Conservation (phyloP, 2,888 invertebrate species). For the Drosophila anomalata region DNA sequence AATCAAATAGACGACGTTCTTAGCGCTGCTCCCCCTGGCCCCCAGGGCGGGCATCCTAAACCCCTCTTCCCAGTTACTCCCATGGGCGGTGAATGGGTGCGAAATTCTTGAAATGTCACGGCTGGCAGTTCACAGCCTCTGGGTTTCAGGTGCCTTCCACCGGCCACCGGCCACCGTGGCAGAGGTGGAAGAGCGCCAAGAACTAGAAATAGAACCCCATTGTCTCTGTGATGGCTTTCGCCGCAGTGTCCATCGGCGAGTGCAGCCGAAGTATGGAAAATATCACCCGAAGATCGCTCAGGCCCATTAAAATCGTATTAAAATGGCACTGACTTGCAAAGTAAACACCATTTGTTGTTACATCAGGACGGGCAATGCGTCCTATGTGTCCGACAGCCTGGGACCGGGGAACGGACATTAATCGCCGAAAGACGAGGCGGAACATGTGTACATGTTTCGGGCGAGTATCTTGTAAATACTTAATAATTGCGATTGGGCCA, state of each 20-base stretch:
- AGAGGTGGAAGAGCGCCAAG: conserved; percentile 18
- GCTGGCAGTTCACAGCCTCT: conserved; percentile 69
- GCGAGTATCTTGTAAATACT: conserved; percentile 13
- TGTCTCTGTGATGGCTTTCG: not conserved
- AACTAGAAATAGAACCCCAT: conserved; percentile 1
- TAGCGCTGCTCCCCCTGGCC: not conserved
- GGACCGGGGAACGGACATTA: not conserved
- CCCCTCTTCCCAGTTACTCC: not conserved
- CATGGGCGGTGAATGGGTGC: conserved; percentile 59
- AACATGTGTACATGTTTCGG: not conserved
- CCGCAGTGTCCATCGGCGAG: not conserved
- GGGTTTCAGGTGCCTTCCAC: conserved; percentile 45
- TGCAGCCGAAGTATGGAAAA: too few species aligned
- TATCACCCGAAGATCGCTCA: not conserved
- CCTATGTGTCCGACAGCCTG: too few species aligned
- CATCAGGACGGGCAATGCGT: not conserved
- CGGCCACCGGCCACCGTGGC: not conserved
- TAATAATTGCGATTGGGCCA: conserved; percentile 14
- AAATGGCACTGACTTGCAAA: not conserved
- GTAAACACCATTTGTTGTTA: not conserved
- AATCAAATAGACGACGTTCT: conserved; percentile 54
- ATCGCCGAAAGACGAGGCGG: not conserved
- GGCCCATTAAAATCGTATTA: not conserved
- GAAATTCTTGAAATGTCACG: conserved; percentile 74
- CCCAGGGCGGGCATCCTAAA: conserved; percentile 3